Conservation (phyloP, 2,797 vertebrate genomes). For the Ptychadena robeensis region DNA sequence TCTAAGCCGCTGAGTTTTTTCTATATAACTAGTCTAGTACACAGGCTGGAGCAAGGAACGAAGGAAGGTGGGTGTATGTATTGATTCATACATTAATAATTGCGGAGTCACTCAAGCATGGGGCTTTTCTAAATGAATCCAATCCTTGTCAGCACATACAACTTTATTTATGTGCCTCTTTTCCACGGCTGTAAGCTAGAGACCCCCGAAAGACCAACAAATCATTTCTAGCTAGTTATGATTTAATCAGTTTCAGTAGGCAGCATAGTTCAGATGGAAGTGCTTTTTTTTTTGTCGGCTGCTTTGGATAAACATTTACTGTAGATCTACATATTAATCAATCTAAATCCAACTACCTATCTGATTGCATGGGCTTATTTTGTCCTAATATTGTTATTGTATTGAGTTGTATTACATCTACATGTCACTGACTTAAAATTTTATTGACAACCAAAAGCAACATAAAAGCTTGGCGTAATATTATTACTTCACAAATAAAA, state of each 20-base stretch:
- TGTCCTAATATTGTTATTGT: no score
- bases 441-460: no score
- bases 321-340: no score
- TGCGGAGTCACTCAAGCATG: constrained; percentile 15
- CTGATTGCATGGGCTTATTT: no score
- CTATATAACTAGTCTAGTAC: constrained; percentile 32
- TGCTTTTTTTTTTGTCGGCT: neutral
- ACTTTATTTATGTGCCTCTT: constrained; percentile 1
- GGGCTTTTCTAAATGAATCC: constrained; percentile 13
- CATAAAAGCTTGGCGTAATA: no score
- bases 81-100: constrained; percentile 51
- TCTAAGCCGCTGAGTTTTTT: constrained; percentile 23
- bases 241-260: constrained; percentile 11
- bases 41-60: constrained; percentile 23
- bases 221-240: constrained; percentile 13
- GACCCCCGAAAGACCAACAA: constrained; percentile 24
- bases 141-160: constrained; percentile 7
- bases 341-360: neutral
- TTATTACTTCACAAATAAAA: no score
- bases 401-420: no score
- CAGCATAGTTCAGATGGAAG: neutral
- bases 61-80: constrained; percentile 38
- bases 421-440: no score
- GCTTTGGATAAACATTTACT: constrained; percentile 10
- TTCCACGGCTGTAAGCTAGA: neutral